A percentile compares a stretch with the other conserved stretches of the same genome.
Conservation (phyloP, 2,113 vertebrate genomes). For the Odontophorus gujanensis region DNA sequence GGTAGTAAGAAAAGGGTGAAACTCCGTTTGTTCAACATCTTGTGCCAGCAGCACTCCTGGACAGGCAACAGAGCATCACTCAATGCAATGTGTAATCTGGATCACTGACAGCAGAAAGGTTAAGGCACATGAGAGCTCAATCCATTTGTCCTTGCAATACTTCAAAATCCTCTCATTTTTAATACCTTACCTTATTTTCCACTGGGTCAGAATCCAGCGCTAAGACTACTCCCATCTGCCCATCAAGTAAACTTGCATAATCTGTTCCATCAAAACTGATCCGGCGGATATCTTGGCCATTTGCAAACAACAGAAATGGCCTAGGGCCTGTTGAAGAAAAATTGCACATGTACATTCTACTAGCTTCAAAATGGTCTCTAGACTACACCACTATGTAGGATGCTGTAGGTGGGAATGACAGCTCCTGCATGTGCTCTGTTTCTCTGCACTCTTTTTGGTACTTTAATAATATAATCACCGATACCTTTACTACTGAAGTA, state of each 20-base stretch:
- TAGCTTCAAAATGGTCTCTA: neutral
- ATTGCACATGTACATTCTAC: neutral
- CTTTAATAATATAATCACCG: neutral
- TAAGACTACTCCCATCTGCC: conserved; percentile 85
- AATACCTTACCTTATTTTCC: conserved; percentile 85
- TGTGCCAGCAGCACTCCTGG: neutral
- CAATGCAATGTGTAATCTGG: neutral
- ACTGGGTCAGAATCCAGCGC: conserved; percentile 92
- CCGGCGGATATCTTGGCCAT: conserved; percentile 82
- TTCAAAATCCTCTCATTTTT: conserved; percentile 54
- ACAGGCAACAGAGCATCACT: neutral
- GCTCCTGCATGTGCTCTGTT: neutral
- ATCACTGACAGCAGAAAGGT: conserved; percentile 37
- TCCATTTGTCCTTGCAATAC: conserved; percentile 58
- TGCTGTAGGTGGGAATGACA: neutral
- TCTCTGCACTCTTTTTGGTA: neutral
- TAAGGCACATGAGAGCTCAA: conserved; percentile 45
- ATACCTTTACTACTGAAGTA: neutral
- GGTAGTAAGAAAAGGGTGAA: neutral
- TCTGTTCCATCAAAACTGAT: conserved; percentile 84
- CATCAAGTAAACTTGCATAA: conserved; percentile 81
- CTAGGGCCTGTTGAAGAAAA: conserved; percentile 81
- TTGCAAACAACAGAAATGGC: conserved; percentile 88
- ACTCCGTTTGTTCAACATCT: neutral
- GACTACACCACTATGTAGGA: neutral